Conservation (phyloP, 2,113 vertebrate species). For the Bagarius yarrelli region DNA sequence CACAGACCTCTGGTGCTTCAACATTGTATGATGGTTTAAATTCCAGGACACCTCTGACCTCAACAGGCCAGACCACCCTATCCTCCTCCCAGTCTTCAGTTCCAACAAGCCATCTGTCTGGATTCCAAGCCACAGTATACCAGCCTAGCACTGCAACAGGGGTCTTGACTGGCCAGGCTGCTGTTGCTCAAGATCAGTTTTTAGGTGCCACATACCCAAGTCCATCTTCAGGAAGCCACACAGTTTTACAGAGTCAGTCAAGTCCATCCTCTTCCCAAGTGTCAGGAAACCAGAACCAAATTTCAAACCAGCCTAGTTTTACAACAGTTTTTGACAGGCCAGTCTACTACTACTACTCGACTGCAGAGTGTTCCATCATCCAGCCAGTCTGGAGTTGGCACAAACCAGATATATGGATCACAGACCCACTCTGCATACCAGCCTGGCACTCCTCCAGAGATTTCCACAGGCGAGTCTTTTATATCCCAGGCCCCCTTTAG, state of each 20-base stretch:
- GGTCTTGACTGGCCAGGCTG: neutral
- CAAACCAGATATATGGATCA: neutral
- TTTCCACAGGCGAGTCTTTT: neutral
- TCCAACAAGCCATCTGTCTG: too few species aligned
- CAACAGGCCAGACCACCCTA: too few species aligned
- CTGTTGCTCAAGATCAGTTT: neutral
- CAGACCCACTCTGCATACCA: neutral
- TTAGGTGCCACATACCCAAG: neutral
- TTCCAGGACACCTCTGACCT: too few species aligned
- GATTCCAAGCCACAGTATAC: neutral
- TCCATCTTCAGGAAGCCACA: neutral
- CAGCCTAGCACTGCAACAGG: neutral
- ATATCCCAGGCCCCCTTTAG: neutral
- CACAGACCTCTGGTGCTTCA: too few species aligned
- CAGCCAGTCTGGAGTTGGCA: neutral
- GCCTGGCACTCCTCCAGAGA: neutral
- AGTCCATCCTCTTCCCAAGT: neutral
- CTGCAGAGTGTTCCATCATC: neutral
- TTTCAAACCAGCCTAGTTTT: neutral
- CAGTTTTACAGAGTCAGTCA: neutral
- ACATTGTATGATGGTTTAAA: too few species aligned
- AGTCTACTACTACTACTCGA: neutral
- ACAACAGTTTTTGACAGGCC: neutral
- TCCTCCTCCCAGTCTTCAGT: too few species aligned
- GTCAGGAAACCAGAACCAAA: neutral